phyloP scores from a whole-genome alignment of 2,113 vertebrate species.

The Hippocampus abdominalis region DNA sequence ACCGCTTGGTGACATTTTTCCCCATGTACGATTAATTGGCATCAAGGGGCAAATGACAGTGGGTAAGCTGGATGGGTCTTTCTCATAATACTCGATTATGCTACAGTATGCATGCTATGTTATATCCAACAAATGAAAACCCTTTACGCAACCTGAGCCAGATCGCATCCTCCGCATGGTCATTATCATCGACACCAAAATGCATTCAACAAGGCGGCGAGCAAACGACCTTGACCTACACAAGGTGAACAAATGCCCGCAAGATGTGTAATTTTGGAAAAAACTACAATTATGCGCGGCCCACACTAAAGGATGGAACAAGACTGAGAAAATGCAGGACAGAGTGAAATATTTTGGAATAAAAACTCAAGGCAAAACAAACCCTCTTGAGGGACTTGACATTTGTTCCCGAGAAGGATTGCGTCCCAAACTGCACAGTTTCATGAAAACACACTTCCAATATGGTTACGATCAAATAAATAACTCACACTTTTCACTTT shows the following conservation, averaged over 20 bases:
- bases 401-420: slow-evolving; percentile 57
- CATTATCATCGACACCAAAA: neutral
- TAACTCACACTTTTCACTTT: slow-evolving; percentile 49
- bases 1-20: neutral
- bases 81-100: neutral
- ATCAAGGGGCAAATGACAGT: neutral
- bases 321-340: slow-evolving; percentile 37
- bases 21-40: neutral
- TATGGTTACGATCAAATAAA: slow-evolving; percentile 45
- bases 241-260: neutral
- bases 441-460: slow-evolving; percentile 42
- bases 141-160: neutral
- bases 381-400: slow-evolving; percentile 41
- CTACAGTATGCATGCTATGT: neutral
- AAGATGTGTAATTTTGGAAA: neutral
- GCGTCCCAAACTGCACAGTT: slow-evolving; percentile 42
- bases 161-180: neutral
- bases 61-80: neutral
- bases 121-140: too few relatives aligned
- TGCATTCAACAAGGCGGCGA: neutral
- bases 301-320: slow-evolving; percentile 55
- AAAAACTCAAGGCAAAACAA: slow-evolving; percentile 53
- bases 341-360: slow-evolving; percentile 36
- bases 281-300: slow-evolving; percentile 10
- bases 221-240: neutral